These are phyloP conservation scores for Syritta pipiens DNA, from an alignment of 2,888 invertebrate genomes.

Conservation along the genomic window DNA sequence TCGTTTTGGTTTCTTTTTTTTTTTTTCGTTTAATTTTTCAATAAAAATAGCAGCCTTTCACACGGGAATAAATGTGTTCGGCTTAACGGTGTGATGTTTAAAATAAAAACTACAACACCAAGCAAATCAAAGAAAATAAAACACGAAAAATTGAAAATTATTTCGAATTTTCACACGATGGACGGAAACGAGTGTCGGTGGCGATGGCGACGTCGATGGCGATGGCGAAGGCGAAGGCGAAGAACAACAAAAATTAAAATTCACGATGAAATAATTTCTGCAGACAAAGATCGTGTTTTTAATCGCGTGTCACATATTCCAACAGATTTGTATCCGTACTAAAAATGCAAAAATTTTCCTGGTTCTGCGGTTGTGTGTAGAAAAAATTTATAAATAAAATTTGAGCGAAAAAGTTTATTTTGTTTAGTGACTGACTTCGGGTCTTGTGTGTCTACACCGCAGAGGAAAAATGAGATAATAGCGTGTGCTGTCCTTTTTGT, in stretches of 20 bases:
- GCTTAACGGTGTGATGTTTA: constrained; percentile 5
- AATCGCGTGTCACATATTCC: constrained; percentile 62
- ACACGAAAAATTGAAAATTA: not conserved
- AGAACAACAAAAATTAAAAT: constrained; percentile 10
- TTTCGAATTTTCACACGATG: not conserved
- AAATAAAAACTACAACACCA: constrained; percentile 26
- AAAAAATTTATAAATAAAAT: constrained; percentile 65
- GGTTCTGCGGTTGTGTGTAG: constrained; percentile 54
- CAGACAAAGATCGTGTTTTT: constrained; percentile 56
- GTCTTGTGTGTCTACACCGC: constrained; percentile 30
- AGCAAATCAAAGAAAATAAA: constrained; percentile 7
- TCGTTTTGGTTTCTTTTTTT: constrained; percentile 2
- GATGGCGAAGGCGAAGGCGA: too few relatives aligned
- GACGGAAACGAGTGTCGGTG: too few relatives aligned
- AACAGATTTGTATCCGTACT: not conserved
- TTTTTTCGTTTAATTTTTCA: not conserved
- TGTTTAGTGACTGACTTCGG: constrained; percentile 13
- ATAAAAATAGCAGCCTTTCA: constrained; percentile 34
- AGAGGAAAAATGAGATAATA: constrained; percentile 33
- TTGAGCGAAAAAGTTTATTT: constrained; percentile 55
- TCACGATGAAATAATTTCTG: constrained; percentile 20
- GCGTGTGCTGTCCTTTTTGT: constrained; percentile 24
- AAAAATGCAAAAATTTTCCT: constrained; percentile 30
- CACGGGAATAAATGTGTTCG: constrained; percentile 14
- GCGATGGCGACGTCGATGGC: too few relatives aligned